Percentiles rank a stretch among this genome's conserved stretches.
These are phyloP conservation scores for Lasiommata megera DNA, from an alignment of 2,888 invertebrate species.

Conservation along the genomic window DNA sequence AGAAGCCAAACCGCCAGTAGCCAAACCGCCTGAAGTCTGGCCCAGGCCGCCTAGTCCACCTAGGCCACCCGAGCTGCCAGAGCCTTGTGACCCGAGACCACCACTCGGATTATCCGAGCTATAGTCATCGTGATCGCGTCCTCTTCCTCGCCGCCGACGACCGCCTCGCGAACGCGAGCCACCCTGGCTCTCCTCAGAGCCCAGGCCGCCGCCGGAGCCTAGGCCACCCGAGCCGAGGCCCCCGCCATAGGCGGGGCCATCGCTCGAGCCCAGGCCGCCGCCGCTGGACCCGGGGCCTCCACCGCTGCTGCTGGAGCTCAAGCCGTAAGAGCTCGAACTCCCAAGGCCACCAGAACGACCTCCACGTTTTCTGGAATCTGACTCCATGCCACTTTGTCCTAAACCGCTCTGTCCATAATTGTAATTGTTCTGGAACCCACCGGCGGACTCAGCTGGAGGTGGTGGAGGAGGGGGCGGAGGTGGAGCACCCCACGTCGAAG, in stretches of 20 bases:
- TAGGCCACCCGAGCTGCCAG: conserved; percentile 41
- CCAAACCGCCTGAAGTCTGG: conserved; percentile 47
- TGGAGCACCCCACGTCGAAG: conserved; percentile 57
- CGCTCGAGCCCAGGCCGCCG: conserved; percentile 34
- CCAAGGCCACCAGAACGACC: conserved; percentile 49
- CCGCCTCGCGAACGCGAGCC: conserved; percentile 51
- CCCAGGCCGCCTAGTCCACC: conserved; percentile 54
- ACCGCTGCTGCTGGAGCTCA: conserved; percentile 43
- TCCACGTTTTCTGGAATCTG: conserved; percentile 74
- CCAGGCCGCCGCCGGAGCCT: conserved; percentile 43
- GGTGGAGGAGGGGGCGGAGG: conserved; percentile 70
- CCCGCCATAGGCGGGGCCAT: conserved; percentile 32
- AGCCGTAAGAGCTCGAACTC: conserved; percentile 41
- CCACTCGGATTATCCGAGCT: conserved; percentile 50
- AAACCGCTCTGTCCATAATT: conserved; percentile 60
- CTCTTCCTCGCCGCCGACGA: conserved; percentile 71
- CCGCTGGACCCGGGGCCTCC: conserved; percentile 39
- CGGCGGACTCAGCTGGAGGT: conserved; percentile 50
- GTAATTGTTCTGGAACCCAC: conserved; percentile 41
- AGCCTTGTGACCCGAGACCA: conserved; percentile 45
- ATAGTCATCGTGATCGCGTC: conserved; percentile 59
- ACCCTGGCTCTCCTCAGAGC: conserved; percentile 40
- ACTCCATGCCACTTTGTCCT: conserved; percentile 67
- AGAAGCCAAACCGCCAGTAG: conserved; percentile 59
- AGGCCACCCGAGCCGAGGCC: conserved; percentile 40